These are phyloP conservation scores for Willowsia nigromaculata DNA, from an alignment of 2,888 invertebrate species.

Conservation along the genomic window DNA sequence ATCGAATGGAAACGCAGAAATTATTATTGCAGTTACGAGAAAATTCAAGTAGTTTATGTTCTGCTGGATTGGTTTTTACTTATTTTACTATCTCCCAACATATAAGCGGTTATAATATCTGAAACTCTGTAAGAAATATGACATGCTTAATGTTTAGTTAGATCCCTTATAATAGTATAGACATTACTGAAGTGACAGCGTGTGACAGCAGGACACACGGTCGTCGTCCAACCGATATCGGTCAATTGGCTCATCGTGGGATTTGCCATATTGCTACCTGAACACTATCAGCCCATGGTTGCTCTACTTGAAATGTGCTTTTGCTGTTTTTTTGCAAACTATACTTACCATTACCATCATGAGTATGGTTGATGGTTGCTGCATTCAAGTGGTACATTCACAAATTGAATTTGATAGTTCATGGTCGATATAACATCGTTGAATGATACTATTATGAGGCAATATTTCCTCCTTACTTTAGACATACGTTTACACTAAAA, in stretches of 20 bases:
- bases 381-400: neutral
- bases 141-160: neutral
- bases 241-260: neutral
- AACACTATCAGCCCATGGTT: neutral
- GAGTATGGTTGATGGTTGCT: too few species aligned
- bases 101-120: neutral
- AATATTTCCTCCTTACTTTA: neutral
- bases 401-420: neutral
- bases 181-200: slow-evolving; percentile 3
- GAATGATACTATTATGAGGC: neutral
- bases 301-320: neutral
- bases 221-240: slow-evolving; percentile 20
- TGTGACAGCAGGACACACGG: slow-evolving; percentile 33
- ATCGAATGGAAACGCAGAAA: neutral
- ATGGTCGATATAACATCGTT: neutral
- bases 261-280: neutral
- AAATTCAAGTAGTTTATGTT: slow-evolving; percentile 28
- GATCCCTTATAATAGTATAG: neutral
- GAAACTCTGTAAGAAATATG: neutral
- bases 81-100: neutral
- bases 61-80: slow-evolving; percentile 1
- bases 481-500: neutral
- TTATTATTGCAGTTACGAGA: neutral
- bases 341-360: neutral
- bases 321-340: neutral